Evolutionary conservation across 2,888 invertebrate species (phyloP), one percentile per base, ranked within the genome.

Genomic region (Thymelicus lineola): DNA sequence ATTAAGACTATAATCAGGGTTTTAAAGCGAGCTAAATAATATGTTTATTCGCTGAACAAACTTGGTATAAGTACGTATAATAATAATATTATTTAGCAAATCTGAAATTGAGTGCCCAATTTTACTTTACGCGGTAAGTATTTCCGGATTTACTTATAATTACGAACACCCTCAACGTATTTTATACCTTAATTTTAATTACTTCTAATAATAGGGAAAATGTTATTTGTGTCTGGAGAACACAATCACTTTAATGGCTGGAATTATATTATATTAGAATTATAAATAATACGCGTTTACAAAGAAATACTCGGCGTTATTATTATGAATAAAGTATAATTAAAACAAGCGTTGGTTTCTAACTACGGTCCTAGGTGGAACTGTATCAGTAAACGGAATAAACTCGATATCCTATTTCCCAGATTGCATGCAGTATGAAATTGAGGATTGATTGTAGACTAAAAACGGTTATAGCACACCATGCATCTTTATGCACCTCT

Each of bases 361-460:
- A 73, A 69, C 63, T 63, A 50, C 20, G 20, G 17, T 59, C 63
- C 35, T 45, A 46, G 46, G 14, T 15, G n/a, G 12, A 20, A 53
- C 20, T 53, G 12, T 62, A 61, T 60, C 17, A 53, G 62, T 63
- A 20, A 48, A 12, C 64, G 66, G 66, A 71, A 71, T 68, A 72
- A 71, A 48, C 63, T 53, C 50, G 20, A 66, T 71, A 70, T 70
- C 59, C 66, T 71, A 62, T 72, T 63, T 38, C 48, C 35, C 45
- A 63, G 71, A 71, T 68, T 66, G 64, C 55, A 57, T 65, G 38
- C 48, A 57, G 55, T 68, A 57, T 63, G 38, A 63, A 48, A 69
- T 46, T 55, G 57, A 14, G 28, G 45, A 57, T 69, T 68, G 55
- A 61, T 53, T 69, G 68, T 57, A 65, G n/a, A 38, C 14, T 42